These are phyloP conservation scores for Podotricha telesiphe DNA, from an alignment of 2,888 invertebrate species.

Conservation along the genomic window DNA sequence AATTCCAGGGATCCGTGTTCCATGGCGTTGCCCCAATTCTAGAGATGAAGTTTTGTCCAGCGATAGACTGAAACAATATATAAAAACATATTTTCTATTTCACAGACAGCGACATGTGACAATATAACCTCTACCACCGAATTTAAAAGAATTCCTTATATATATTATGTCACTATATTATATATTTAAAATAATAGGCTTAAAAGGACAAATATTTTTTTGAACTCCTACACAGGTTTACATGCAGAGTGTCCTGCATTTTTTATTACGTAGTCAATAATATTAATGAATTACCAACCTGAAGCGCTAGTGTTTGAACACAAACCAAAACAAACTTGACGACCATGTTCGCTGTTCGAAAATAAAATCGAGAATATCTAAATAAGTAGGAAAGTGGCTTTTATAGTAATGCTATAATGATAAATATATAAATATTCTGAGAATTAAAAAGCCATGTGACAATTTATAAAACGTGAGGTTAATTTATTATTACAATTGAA, in stretches of 20 bases:
- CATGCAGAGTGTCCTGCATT: no score
- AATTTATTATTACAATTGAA: neutral
- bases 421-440: neutral
- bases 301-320: slow-evolving; percentile 50
- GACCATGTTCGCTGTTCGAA: slow-evolving; percentile 45
- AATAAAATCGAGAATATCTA: slow-evolving; percentile 26
- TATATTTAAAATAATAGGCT: no score
- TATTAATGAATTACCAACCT: slow-evolving; percentile 43
- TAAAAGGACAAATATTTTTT: no score
- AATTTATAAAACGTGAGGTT: slow-evolving; percentile 13
- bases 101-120: no score
- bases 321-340: slow-evolving; percentile 50
- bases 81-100: neutral
- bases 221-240: no score
- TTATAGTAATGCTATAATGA: slow-evolving; percentile 19
- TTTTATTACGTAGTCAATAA: neutral
- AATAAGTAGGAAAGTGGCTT: neutral
- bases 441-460: slow-evolving; percentile 12
- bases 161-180: no score
- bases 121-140: neutral
- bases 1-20: slow-evolving; percentile 4
- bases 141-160: neutral
- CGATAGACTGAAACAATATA: slow-evolving; percentile 45
- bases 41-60: slow-evolving; percentile 45
- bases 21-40: slow-evolving; percentile 29